Evolutionary conservation across 2,797 vertebrate genomes (phyloP).

Genomic region (Mareca strepera): DNA sequence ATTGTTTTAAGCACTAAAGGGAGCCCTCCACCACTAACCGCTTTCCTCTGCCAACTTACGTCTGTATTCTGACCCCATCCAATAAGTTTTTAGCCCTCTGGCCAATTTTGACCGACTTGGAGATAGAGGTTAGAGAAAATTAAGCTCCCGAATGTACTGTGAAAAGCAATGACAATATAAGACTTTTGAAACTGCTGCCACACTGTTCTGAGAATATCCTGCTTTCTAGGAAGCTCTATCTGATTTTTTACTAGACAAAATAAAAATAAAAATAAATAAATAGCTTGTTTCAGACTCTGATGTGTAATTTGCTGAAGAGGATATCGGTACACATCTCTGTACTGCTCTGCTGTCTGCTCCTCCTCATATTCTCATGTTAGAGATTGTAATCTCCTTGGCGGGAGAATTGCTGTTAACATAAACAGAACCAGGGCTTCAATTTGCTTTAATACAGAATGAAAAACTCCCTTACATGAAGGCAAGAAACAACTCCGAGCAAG

Average conservation of each 20-base stretch:
- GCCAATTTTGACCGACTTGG: neutral
- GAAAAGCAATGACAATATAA: neutral
- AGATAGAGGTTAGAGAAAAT: constrained; percentile 42
- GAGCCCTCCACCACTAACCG: neutral
- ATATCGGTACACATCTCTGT: neutral
- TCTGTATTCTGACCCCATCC: neutral
- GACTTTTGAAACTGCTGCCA: constrained; percentile 32
- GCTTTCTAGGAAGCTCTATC: constrained; percentile 41
- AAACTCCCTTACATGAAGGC: neutral
- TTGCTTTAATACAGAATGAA: neutral
- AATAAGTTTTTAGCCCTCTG: constrained; percentile 26
- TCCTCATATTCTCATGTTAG: neutral
- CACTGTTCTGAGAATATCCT: neutral
- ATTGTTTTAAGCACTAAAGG: neutral
- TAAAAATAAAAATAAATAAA: neutral
- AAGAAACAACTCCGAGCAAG: neutral
- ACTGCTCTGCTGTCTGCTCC: neutral
- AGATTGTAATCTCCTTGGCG: neutral
- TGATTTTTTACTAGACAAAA: constrained; percentile 5
- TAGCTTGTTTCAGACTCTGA: neutral
- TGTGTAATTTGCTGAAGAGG: constrained; percentile 2
- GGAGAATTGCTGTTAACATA: neutral
- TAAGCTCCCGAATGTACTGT: neutral
- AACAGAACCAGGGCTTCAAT: neutral
- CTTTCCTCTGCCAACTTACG: neutral